Evolutionary conservation across 2,113 vertebrate genomes (phyloP).

Genomic region (Pelobates fuscus): DNA sequence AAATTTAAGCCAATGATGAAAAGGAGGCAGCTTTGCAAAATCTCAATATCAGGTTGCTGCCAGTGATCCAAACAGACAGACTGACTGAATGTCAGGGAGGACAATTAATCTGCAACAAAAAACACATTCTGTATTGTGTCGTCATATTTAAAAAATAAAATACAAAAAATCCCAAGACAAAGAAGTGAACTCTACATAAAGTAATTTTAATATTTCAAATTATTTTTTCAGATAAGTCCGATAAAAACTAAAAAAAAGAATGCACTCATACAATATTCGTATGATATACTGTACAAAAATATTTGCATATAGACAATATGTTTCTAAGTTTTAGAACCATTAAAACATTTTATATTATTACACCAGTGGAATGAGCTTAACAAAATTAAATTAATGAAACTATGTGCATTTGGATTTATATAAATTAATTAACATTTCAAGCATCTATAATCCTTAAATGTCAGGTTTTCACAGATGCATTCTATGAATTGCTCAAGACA

Average conservation of each 20-base stretch:
- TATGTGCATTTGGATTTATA: neutral
- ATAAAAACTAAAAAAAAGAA: conserved; percentile 38
- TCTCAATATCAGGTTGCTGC: too few relatives aligned
- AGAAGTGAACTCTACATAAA: neutral
- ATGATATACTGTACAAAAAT: conserved; percentile 46
- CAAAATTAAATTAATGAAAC: neutral
- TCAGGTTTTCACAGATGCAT: neutral
- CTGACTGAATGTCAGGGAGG: too few relatives aligned
- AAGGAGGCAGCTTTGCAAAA: too few relatives aligned
- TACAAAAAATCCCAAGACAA: too few relatives aligned
- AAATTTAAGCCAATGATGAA: too few relatives aligned
- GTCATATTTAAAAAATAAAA: too few relatives aligned
- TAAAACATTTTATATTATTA: neutral
- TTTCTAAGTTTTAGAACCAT: neutral
- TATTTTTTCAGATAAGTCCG: conserved; percentile 3
- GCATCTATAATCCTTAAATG: neutral
- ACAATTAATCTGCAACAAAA: too few relatives aligned
- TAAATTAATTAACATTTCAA: conserved; percentile 12
- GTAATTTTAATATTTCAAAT: conserved; percentile 35
- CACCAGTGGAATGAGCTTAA: neutral
- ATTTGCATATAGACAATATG: conserved; percentile 11
- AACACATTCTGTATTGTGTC: too few relatives aligned
- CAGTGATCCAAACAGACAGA: too few relatives aligned
- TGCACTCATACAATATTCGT: conserved; percentile 27
- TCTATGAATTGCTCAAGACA: neutral